Percentiles rank a stretch among this genome's conserved stretches.
Conservation (phyloP, 2,888 invertebrate species). For the Spodoptera exigua region DNA sequence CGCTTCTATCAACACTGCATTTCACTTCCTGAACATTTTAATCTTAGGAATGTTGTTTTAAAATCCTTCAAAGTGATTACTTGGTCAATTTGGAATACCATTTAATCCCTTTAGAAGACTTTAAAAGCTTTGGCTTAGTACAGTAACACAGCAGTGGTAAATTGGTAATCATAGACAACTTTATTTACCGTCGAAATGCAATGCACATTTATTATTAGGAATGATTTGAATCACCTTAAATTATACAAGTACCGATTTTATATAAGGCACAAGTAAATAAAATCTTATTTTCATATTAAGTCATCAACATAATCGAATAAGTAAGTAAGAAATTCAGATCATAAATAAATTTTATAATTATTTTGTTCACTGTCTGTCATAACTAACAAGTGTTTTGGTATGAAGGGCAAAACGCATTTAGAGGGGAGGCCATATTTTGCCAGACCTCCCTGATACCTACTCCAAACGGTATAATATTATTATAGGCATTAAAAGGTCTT, state of each 20-base stretch:
- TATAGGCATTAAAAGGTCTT: too few species aligned
- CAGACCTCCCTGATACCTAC: background rate
- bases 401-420: conserved; percentile 15
- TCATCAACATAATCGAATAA: background rate
- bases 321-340: too few species aligned
- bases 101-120: conserved; percentile 17
- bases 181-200: conserved; percentile 18
- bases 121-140: conserved; percentile 20
- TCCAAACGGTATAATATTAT: conserved; percentile 2
- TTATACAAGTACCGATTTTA: conserved; percentile 38
- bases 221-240: conserved; percentile 50
- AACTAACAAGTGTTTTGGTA: conserved; percentile 11
- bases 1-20: conserved; percentile 5
- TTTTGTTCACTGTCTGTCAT: conserved; percentile 1
- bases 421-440: background rate
- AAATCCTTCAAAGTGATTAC: conserved; percentile 28
- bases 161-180: conserved; percentile 8
- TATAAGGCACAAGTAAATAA: conserved; percentile 52
- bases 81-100: background rate
- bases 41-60: conserved; percentile 40
- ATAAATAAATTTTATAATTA: too few species aligned
- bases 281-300: conserved; percentile 10
- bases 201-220: conserved; percentile 41
- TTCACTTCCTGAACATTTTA: conserved; percentile 50
- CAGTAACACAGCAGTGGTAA: conserved; percentile 13